Percentiles rank a stretch among this genome's conserved stretches.
These are phyloP conservation scores for Gymnothorax javanicus DNA, from an alignment of 2,797 vertebrate species.

Conservation along the genomic window DNA sequence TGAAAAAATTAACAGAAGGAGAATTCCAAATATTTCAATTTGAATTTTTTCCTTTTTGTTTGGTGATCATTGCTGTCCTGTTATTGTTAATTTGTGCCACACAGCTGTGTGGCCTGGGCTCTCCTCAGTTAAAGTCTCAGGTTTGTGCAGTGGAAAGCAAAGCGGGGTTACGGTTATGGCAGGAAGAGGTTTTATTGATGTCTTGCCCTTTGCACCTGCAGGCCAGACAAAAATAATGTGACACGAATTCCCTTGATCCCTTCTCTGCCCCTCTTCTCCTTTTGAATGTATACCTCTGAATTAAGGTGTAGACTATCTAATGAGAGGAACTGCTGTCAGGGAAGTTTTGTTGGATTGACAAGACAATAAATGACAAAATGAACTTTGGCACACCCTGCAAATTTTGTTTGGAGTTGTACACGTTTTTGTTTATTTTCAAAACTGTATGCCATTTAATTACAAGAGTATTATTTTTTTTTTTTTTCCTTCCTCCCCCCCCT, in stretches of 20 bases:
- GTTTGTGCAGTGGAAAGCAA: background rate
- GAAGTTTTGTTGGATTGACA: constrained; percentile 24
- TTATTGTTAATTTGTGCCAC: constrained; percentile 35
- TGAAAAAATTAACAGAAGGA: background rate
- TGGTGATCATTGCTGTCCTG: background rate
- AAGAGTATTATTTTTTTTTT: background rate
- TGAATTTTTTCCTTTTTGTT: background rate
- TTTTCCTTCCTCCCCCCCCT: background rate
- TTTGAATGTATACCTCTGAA: constrained; percentile 37
- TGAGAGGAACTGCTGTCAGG: constrained; percentile 51
- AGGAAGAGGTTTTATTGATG: constrained; percentile 13
- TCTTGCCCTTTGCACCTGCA: constrained; percentile 18
- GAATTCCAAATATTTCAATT: background rate
- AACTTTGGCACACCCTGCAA: constrained; percentile 12
- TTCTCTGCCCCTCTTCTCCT: background rate
- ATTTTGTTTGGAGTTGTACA: constrained; percentile 13
- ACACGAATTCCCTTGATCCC: background rate
- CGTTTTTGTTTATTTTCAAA: background rate
- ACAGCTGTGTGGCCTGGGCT: constrained; percentile 31
- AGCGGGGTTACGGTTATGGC: constrained; percentile 6
- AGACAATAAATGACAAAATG: constrained; percentile 45
- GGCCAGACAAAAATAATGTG: constrained; percentile 34
- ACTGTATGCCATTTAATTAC: background rate
- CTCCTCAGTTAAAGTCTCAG: constrained; percentile 6
- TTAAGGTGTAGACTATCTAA: constrained; percentile 36